phyloP scores from a whole-genome alignment of 2,888 invertebrate genomes.

The Mamestra brassicae region DNA sequence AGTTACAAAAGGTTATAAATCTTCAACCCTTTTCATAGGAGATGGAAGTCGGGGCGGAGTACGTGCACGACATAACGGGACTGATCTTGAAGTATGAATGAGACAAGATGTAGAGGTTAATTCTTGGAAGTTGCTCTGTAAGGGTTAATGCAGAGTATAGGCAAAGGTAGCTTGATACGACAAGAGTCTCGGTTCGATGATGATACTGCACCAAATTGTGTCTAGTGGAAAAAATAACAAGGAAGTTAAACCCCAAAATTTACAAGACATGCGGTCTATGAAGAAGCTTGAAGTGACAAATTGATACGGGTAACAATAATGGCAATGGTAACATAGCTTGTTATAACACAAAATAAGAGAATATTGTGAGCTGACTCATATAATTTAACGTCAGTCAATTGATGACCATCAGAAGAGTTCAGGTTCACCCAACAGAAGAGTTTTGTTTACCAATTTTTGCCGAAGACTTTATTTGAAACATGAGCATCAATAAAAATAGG shows the following conservation, averaged over 20 bases:
- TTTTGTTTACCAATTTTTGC: not conserved
- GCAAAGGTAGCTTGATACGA: not conserved
- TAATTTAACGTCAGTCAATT: too few relatives aligned
- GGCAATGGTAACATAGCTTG: too few relatives aligned
- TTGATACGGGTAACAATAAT: too few relatives aligned
- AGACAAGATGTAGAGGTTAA: not conserved
- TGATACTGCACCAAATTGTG: not conserved
- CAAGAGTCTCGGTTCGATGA: not conserved
- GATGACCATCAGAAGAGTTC: too few relatives aligned
- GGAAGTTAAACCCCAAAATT: too few relatives aligned
- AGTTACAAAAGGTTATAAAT: constrained; percentile 73
- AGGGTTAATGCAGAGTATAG: not conserved
- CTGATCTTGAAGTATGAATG: constrained; percentile 39
- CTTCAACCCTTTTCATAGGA: constrained; percentile 72
- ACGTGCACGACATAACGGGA: constrained; percentile 65
- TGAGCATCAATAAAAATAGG: not conserved
- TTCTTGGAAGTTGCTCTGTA: not conserved
- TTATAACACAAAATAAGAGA: too few relatives aligned
- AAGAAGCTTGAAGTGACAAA: too few relatives aligned
- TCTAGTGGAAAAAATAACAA: too few relatives aligned
- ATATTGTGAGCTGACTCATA: too few relatives aligned
- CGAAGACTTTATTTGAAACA: not conserved
- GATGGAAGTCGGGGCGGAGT: constrained; percentile 62
- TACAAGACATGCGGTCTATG: too few relatives aligned
- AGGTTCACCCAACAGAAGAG: not conserved